Conservation (phyloP, 2,888 invertebrate species). For the Rhamphomyia laevipes region DNA sequence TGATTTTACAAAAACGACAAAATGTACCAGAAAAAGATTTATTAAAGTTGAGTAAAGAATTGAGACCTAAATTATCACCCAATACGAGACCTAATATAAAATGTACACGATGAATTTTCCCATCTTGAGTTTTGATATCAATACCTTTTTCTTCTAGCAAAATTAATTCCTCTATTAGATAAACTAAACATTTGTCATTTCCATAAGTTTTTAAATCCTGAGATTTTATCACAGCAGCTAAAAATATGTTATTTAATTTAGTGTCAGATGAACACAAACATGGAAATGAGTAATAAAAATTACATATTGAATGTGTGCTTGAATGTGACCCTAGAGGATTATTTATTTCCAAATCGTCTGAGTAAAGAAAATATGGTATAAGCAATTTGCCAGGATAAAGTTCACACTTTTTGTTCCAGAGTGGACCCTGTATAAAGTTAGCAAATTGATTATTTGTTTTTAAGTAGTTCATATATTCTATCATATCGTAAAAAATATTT, state of each 20-base stretch:
- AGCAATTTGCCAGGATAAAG: constrained; percentile 2
- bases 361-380: constrained; percentile 6
- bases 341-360: constrained; percentile 9
- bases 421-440: constrained; percentile 11
- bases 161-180: constrained; percentile 6
- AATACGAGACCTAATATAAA: constrained; percentile 7
- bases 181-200: constrained; percentile 5
- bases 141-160: constrained; percentile 6
- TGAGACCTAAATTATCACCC: constrained; percentile 9
- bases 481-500: constrained; percentile 2
- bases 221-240: constrained; percentile 7
- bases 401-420: constrained; percentile 8
- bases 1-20: constrained; percentile 8
- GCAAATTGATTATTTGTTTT: not conserved
- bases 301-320: constrained; percentile 3
- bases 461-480: constrained; percentile 1
- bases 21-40: constrained; percentile 8
- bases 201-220: constrained; percentile 3
- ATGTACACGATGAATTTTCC: not conserved
- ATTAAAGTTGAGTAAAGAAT: constrained; percentile 3
- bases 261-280: constrained; percentile 1
- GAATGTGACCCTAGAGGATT: constrained; percentile 5
- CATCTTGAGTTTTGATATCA: constrained; percentile 2
- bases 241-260: constrained; percentile 6
- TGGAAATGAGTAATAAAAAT: not conserved